A percentile compares a stretch with the other conserved stretches of the same genome.
These are phyloP conservation scores for Eunapius fragilis DNA, from an alignment of 37 sponge, comb jelly and placozoan species.

Conservation along the genomic window DNA sequence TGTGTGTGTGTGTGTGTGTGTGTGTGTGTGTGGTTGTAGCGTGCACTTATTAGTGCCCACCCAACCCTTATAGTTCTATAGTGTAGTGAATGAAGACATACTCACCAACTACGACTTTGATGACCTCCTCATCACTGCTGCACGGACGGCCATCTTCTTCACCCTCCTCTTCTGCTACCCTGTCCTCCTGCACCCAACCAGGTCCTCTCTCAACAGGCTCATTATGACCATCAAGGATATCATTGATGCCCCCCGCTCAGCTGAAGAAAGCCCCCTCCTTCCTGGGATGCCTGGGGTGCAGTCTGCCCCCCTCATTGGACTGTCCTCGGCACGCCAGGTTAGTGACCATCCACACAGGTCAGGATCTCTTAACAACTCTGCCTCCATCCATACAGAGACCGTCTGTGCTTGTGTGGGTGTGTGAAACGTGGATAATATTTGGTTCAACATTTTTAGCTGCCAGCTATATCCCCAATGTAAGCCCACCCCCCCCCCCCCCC, in stretches of 20 bases:
- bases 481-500: neutral
- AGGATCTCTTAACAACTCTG: too few relatives aligned
- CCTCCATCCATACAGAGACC: conserved; percentile 3
- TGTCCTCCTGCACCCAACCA: conserved; percentile 73
- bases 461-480: conserved; percentile 71
- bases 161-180: conserved; percentile 72
- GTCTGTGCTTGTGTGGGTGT: conserved; percentile 54
- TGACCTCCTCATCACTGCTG: conserved; percentile 53
- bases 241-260: neutral
- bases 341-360: too few relatives aligned
- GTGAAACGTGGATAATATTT: conserved; percentile 67
- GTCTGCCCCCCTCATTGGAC: too few relatives aligned
- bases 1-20: neutral
- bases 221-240: conserved; percentile 6
- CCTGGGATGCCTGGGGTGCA: neutral
- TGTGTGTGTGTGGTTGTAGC: neutral
- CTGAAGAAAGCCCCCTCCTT: neutral
- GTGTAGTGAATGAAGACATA: conserved; percentile 38
- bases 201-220: conserved; percentile 52
- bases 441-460: conserved; percentile 60
- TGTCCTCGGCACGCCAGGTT: too few relatives aligned
- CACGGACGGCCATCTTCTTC: conserved; percentile 61
- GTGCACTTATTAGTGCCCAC: neutral
- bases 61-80: conserved; percentile 41
- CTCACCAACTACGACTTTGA: conserved; percentile 44